Conservation (phyloP, 2,888 invertebrate species). For the Sipha maydis region DNA sequence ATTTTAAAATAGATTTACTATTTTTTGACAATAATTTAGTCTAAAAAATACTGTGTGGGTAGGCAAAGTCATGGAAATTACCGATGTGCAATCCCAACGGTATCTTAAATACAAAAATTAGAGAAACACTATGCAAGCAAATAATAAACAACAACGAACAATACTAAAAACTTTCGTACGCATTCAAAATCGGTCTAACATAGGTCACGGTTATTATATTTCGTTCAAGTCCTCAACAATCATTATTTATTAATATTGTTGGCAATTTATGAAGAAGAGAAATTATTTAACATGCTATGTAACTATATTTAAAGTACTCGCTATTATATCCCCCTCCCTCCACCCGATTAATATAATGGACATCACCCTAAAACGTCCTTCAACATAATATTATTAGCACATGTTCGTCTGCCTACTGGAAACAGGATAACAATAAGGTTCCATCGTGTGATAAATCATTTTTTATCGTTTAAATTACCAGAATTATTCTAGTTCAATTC, state of each 20-base stretch:
- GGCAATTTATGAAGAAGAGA: constrained; percentile 1
- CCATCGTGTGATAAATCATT: constrained; percentile 6
- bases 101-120: background rate
- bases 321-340: background rate
- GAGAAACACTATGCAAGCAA: background rate
- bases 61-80: too few relatives aligned
- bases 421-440: constrained; percentile 21
- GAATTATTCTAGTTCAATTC: background rate
- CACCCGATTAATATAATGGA: background rate
- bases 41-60: too few relatives aligned
- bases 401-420: constrained; percentile 8
- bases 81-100: too few relatives aligned
- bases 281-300: constrained; percentile 1
- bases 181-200: background rate
- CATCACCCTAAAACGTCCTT: constrained; percentile 34
- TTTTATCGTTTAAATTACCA: constrained; percentile 16
- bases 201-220: background rate
- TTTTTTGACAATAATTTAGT: too few relatives aligned
- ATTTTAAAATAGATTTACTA: too few relatives aligned
- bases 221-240: background rate
- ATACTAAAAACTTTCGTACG: background rate
- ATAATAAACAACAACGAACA: background rate
- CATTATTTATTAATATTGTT: constrained; percentile 11
- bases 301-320: constrained; percentile 27
- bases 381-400: constrained; percentile 17